These are phyloP conservation scores for Morpho helenor DNA, from an alignment of 2,888 invertebrate species.

Conservation along the genomic window DNA sequence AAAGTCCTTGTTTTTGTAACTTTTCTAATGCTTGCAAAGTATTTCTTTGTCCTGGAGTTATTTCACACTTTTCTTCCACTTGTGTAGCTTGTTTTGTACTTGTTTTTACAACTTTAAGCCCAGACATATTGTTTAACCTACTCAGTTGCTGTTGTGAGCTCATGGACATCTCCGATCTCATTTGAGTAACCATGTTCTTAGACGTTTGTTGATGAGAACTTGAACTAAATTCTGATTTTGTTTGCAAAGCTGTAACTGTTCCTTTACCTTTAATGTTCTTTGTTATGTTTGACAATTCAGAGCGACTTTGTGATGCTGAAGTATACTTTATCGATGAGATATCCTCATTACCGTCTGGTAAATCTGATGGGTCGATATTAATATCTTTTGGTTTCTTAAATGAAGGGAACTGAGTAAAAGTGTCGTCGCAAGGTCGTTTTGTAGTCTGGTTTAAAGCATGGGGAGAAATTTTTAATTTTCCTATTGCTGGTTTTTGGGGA, in stretches of 20 bases:
- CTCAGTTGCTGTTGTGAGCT: conserved; percentile 56
- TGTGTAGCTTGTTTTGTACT: conserved; percentile 49
- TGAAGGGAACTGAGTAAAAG: conserved; percentile 54
- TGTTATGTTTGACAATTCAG: conserved; percentile 49
- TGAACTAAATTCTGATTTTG: conserved; percentile 50
- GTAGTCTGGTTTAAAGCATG: conserved; percentile 36
- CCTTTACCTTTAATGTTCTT: conserved; percentile 54
- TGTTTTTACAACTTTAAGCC: conserved; percentile 55
- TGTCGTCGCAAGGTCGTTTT: conserved; percentile 48
- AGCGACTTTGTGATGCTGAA: conserved; percentile 47
- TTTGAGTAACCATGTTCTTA: conserved; percentile 53
- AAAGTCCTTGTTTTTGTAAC: conserved; percentile 63
- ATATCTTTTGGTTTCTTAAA: conserved; percentile 68
- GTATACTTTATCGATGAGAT: conserved; percentile 43
- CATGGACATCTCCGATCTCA: conserved; percentile 52
- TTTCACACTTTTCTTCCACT: conserved; percentile 53
- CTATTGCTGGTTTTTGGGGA: conserved; percentile 32
- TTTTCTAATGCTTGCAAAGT: conserved; percentile 67
- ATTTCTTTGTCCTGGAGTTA: conserved; percentile 46
- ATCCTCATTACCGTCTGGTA: conserved; percentile 34
- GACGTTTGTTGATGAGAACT: conserved; percentile 50
- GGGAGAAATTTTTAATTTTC: conserved; percentile 55
- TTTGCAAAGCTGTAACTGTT: conserved; percentile 51
- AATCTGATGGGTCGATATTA: conserved; percentile 46
- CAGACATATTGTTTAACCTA: conserved; percentile 51